Evolutionary conservation across 2,113 vertebrate genomes (phyloP).

Genomic region (Xenopus tropicalis): UCB_Xtro_10.0 CM004444.2:5496001-5496500

Average conservation of each 20-base stretch:
- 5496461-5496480: neutral
- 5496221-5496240: neutral
- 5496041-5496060: too few species aligned
- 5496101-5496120: too few species aligned
- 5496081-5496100: too few species aligned
- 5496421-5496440: conserved; percentile 67
- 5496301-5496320: conserved; percentile 12
- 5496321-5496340: conserved; percentile 13
- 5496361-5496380: conserved; percentile 50
- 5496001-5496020: too few species aligned
- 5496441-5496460: conserved; percentile 49
- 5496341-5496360: conserved; percentile 38
- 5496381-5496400: conserved; percentile 51
- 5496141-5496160: too few species aligned
- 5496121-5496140: too few species aligned
- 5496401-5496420: conserved; percentile 57
- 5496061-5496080: too few species aligned
- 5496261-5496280: neutral
- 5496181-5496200: too few species aligned
- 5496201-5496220: neutral
- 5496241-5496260: neutral
- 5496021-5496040: too few species aligned
- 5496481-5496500: conserved; percentile 2
- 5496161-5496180: too few species aligned
- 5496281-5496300: conserved; percentile 2